Conservation (phyloP, 2,113 vertebrate genomes). For the Arenaria interpres region DNA sequence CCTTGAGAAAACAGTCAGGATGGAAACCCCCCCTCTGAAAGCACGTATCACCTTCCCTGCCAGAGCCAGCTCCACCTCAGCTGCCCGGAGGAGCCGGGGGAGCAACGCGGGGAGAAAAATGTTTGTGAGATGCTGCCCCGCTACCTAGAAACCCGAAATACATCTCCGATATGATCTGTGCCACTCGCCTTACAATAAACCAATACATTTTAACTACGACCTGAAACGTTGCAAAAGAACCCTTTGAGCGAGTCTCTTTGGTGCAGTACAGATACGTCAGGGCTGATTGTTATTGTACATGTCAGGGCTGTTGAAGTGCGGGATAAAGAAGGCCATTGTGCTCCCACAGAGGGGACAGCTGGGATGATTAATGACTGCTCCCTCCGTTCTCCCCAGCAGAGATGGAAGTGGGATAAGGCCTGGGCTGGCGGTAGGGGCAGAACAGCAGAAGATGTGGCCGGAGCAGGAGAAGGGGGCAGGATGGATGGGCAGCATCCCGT, state of each 20-base stretch:
- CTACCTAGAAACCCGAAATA: constrained; percentile 17
- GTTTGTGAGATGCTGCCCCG: neutral
- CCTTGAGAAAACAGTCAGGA: neutral
- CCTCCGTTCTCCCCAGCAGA: constrained; percentile 63
- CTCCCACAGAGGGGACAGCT: constrained; percentile 65
- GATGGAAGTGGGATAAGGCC: constrained; percentile 73
- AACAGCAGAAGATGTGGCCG: constrained; percentile 18
- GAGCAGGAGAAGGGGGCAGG: neutral
- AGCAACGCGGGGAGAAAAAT: neutral
- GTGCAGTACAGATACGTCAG: constrained; percentile 57
- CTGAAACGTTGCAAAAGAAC: constrained; percentile 36
- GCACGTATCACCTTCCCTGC: neutral
- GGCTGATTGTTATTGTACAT: constrained; percentile 72
- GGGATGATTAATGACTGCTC: constrained; percentile 72
- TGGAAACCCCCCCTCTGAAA: neutral
- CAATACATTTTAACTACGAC: constrained; percentile 47
- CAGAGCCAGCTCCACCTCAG: neutral
- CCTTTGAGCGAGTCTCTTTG: constrained; percentile 51
- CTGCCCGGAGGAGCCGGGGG: neutral
- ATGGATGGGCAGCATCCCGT: constrained; percentile 19
- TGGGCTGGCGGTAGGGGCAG: neutral
- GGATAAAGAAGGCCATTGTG: constrained; percentile 74
- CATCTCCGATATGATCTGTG: constrained; percentile 13
- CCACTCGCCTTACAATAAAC: constrained; percentile 19
- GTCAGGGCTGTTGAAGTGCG: constrained; percentile 65